A percentile compares a stretch with the other conserved stretches of the same genome.
Conservation (phyloP, 2,797 vertebrate genomes). For the Eremophila alpestris region DNA sequence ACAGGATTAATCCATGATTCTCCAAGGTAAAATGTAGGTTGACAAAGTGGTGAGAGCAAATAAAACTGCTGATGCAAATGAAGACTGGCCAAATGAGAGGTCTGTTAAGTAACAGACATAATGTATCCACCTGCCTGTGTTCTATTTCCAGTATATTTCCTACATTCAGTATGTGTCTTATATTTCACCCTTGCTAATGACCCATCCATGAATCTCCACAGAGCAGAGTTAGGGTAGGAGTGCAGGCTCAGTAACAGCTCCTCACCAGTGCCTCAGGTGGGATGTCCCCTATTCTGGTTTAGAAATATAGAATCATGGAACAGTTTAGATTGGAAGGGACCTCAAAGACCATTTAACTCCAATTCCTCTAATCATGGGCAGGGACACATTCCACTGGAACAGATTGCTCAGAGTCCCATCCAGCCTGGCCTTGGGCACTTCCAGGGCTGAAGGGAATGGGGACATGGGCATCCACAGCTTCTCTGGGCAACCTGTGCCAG, state of each 20-base stretch:
- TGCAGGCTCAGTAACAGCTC: not conserved
- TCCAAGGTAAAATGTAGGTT: not conserved
- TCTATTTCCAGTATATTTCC: not conserved
- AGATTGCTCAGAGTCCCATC: not conserved
- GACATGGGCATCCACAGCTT: not conserved
- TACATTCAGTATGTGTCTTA: not conserved
- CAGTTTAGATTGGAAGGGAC: not conserved
- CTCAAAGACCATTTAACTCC: not conserved
- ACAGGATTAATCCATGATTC: not conserved
- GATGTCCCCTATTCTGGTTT: not conserved
- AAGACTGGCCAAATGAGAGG: not conserved
- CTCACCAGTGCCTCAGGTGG: not conserved
- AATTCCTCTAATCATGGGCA: not conserved
- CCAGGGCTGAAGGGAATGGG: not conserved
- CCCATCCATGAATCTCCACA: accelerated
- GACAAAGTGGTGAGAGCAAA: not conserved
- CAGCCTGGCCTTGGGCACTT: not conserved
- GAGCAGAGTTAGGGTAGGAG: not conserved
- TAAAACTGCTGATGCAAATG: not conserved
- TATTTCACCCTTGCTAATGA: not conserved
- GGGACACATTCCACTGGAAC: not conserved
- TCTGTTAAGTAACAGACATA: not conserved
- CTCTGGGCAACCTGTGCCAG: not conserved
- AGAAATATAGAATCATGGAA: not conserved
- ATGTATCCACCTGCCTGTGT: not conserved